Base-by-base conservation (phyloP, 2,888 invertebrate genomes). In the Pseudolycoriella hygida region DNA sequence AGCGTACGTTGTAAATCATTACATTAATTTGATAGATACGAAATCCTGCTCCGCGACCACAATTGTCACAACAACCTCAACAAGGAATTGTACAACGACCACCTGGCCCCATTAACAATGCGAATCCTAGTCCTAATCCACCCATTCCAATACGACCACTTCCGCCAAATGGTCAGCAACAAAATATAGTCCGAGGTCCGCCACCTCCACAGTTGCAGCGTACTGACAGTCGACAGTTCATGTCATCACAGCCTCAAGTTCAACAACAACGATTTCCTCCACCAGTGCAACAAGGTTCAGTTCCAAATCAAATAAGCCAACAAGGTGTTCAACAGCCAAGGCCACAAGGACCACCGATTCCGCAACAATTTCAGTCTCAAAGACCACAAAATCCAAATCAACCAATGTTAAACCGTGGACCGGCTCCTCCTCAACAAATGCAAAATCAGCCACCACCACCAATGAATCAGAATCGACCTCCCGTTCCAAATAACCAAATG, bases 11-110 rank as follows among this genome's bases (percentile, higher is more conserved):
- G 8, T 25, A 25, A 25, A 25, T 25, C 5, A 25, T 25, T 4
- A 25, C 8, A 25, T 25, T 8, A 25, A 25, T 25, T 25, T 25
- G 25, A 34, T 34, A 34, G 34, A 34, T 34, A 14, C 34, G 34
- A 14, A 14, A 12, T 34, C 34, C 12, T 8, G 15, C 34, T 14
- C 34, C 34, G 4, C 34, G 34, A 40, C 40, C 6, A 19, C 39
- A 39, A 17, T 39, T 17, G 17, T 8, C n/a, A 15, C 50, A 46
- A 40, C 49, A 48, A 42, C 53, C 54, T 49, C 52, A 43, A 41
- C 42, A 40, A 14, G 47, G 41, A 17, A 38, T 42, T 17, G 42
- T 43, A 25, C 46, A 45, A 17, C 52, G 48, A 40, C 49, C 39
- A 17, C 25, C 8, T 25, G 25, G 25, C 25, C 5, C 8, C 8